A percentile compares a stretch with the other conserved stretches of the same genome.
Evolutionary conservation across 1,140 invertebrate species (phyloP).

Genomic region (Lithobius niger): DNA sequence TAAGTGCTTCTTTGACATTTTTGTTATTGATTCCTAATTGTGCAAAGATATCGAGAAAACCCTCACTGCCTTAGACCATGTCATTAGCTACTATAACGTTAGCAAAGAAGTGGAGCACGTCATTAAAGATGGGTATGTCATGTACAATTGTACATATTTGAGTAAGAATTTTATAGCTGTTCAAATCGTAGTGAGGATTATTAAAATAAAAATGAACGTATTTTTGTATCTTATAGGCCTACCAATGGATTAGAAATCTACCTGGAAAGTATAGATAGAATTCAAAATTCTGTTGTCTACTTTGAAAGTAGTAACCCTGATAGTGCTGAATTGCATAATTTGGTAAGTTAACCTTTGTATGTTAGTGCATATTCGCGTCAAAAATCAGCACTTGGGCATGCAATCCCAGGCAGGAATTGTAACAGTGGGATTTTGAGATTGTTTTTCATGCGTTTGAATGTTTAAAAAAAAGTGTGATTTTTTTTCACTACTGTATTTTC

Average conservation of each 20-base stretch:
- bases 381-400: too few relatives aligned
- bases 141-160: neutral
- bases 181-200: neutral
- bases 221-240: constrained; percentile 36
- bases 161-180: neutral
- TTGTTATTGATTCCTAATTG: constrained; percentile 8
- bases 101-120: constrained; percentile 66
- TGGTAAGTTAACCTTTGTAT: too few relatives aligned
- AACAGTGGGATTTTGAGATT: too few relatives aligned
- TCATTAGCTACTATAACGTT: constrained; percentile 77
- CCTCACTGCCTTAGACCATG: constrained; percentile 65
- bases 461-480: too few relatives aligned
- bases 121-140: constrained; percentile 50
- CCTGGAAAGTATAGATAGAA: constrained; percentile 65
- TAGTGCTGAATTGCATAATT: constrained; percentile 84
- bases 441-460: too few relatives aligned
- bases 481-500: too few relatives aligned
- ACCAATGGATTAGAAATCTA: constrained; percentile 50
- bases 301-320: constrained; percentile 87
- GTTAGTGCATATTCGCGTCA: too few relatives aligned
- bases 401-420: too few relatives aligned
- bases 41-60: constrained; percentile 45
- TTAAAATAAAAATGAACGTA: neutral
- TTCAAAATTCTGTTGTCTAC: constrained; percentile 75
- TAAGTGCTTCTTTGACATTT: too few relatives aligned